phyloP scores from a whole-genome alignment of 2,113 vertebrate genomes.

The Vulpes vulpes region DNA sequence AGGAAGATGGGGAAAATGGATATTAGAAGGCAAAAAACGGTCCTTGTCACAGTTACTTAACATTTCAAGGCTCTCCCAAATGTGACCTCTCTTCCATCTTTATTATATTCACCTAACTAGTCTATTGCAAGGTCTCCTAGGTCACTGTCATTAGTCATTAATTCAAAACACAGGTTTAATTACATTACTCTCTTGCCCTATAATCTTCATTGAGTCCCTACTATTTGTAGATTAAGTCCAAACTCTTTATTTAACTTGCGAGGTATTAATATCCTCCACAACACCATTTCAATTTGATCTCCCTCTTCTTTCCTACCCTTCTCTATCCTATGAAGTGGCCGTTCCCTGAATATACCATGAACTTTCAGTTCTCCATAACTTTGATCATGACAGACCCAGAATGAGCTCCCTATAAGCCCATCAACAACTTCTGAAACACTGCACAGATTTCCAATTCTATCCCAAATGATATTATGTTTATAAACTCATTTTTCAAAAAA shows the following conservation, averaged over 20 bases:
- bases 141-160: not conserved
- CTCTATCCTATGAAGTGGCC: not conserved
- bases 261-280: not conserved
- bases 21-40: not conserved
- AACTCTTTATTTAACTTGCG: not conserved
- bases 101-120: not conserved
- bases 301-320: not conserved
- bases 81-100: not conserved
- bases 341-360: not conserved
- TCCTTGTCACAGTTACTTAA: not conserved
- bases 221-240: not conserved
- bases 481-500: not conserved
- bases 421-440: not conserved
- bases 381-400: not conserved
- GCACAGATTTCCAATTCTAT: not conserved
- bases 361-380: not conserved
- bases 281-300: not conserved
- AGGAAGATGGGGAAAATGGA: not conserved
- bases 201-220: not conserved
- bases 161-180: not conserved
- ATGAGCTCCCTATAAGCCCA: not conserved
- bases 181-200: not conserved
- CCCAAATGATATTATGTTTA: not conserved
- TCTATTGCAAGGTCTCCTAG: not conserved
- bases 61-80: not conserved